phyloP scores from a whole-genome alignment of 2,888 invertebrate genomes.

The Diarsia dahlii region DNA sequence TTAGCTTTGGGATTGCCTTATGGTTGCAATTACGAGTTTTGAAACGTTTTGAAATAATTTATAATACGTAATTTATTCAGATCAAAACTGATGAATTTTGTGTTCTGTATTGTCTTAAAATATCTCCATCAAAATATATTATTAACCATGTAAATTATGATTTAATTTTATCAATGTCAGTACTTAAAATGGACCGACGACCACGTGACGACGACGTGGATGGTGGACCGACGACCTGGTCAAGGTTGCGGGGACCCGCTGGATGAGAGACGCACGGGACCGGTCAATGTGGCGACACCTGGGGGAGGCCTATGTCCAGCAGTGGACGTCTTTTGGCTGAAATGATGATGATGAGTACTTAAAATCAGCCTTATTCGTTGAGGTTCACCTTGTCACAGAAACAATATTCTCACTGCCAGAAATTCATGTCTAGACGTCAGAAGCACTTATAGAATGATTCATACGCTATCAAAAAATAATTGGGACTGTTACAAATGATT shows the following conservation, averaged over 20 bases:
- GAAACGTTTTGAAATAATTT: not conserved
- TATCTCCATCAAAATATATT: not conserved
- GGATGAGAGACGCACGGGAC: no score
- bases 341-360: no score
- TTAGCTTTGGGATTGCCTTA: not conserved
- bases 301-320: no score
- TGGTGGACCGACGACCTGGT: no score
- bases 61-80: not conserved
- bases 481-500: not conserved
- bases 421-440: slow-evolving; percentile 10
- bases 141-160: slow-evolving; percentile 18
- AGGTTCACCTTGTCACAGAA: slow-evolving; percentile 69
- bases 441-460: slow-evolving; percentile 3
- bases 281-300: no score
- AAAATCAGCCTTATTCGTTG: slow-evolving; percentile 62
- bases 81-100: not conserved
- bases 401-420: slow-evolving; percentile 58
- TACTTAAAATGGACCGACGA: slow-evolving; percentile 61
- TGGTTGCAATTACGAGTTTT: not conserved
- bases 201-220: no score
- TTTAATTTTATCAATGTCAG: slow-evolving; percentile 47
- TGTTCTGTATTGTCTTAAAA: not conserved
- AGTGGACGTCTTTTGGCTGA: no score
- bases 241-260: no score
- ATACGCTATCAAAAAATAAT: slow-evolving; percentile 7